Conservation (phyloP, 2,797 vertebrate species). For the Anas bernieri region DNA sequence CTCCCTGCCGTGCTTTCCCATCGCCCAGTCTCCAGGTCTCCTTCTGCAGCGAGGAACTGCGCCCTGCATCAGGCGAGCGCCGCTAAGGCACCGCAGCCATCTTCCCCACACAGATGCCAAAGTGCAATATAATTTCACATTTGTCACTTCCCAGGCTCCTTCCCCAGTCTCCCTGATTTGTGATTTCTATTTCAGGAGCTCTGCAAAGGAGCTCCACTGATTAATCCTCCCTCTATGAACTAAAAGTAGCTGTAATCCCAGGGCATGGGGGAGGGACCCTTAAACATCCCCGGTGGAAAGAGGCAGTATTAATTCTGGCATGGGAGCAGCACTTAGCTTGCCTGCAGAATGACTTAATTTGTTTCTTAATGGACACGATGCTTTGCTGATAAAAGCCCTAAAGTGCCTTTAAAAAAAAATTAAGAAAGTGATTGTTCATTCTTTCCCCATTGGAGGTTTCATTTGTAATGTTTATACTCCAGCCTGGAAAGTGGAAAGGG, state of each 20-base stretch:
- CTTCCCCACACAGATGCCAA: background rate
- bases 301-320: constrained; percentile 66
- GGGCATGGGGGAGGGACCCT: constrained; percentile 41
- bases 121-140: constrained; percentile 33
- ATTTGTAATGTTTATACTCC: constrained; percentile 51
- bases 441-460: constrained; percentile 51
- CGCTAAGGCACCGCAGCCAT: background rate
- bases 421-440: constrained; percentile 56
- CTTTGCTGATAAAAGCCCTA: constrained; percentile 70
- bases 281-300: constrained; percentile 23
- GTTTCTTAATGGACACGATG: constrained; percentile 69
- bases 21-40: background rate
- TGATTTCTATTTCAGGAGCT: constrained; percentile 71
- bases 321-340: constrained; percentile 57
- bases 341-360: constrained; percentile 67
- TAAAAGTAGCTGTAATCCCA: constrained; percentile 64
- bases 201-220: constrained; percentile 54
- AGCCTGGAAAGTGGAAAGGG: background rate
- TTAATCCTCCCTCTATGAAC: constrained; percentile 65
- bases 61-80: background rate
- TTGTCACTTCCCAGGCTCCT: constrained; percentile 53
- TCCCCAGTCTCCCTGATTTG: constrained; percentile 62
- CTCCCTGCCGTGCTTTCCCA: background rate
- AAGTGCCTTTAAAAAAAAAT: constrained; percentile 65
- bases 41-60: background rate